Base-by-base conservation (phyloP, 1,140 invertebrate genomes). In the Arctopsyche grandis region DNA sequence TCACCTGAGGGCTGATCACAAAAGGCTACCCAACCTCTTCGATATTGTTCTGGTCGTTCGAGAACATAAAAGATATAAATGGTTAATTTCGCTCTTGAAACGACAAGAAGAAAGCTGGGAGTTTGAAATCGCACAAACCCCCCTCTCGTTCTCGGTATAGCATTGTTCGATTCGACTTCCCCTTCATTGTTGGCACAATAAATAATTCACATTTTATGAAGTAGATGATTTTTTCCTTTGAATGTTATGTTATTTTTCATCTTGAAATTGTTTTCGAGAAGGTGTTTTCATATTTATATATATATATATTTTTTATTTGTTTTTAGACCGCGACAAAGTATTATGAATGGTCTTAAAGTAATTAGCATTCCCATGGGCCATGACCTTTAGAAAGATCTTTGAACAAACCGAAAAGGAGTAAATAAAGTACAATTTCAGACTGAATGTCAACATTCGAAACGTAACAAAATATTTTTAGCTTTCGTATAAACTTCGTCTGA, bases 31-130 rank as follows among this genome's bases (percentile, higher is more conserved):
- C 16, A 16, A 21, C 24, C 63, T 66, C 63, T 22, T 66, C 63
- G 63, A 66, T 66, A 66, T 66, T 66, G 63, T 66, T 66, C 63
- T 66, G 63, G 63, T 26, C 63, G 63, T 66, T 22, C 1, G 63
- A 9, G 22, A 29, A 26, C 63, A 66, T 66, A 66, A 66, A 38
- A 66, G 63, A 66, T 22, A 66, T 66, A 66, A 66, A 66, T 66
- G 63, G 63, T 66, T 66, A 66, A 66, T 66, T 66, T 66, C 21
- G 63, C 63, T 26, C 24, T 22, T 12, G 29, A 52, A 52, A 52
- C 48, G 48, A 14, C 12, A 52, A 52, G 48, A 52, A 52, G 48
- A 16, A 16, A 52, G 10, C 48, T 12, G 16, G 12, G 29, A 38
- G 29, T 38, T 38, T 38, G 29, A 38, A 38, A 38, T 10, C 58